Evolutionary conservation across 2,113 vertebrate species (phyloP), one percentile per base, ranked within the genome.

Genomic region (Xenopus borealis): DNA sequence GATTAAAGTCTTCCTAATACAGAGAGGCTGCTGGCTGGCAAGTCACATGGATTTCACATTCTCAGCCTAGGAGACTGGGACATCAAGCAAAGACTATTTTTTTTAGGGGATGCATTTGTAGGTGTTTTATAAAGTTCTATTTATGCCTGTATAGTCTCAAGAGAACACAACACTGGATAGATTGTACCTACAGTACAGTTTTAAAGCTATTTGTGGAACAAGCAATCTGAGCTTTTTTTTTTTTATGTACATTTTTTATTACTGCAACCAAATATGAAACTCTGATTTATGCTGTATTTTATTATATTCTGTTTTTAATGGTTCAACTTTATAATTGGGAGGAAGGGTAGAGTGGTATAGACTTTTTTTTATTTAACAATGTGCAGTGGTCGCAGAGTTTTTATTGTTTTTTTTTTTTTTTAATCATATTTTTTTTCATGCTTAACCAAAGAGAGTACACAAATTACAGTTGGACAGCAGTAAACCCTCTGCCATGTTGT

Each of bases 41-140:
- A 61, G 10, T 50, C 58, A 61, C 58, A 12, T 23, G 58, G 53
- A 55, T 16, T 5, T 55, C 17, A 16, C 0, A 55, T 55, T 55
- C 17, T 16, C 53, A 55, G 17, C 14, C 53, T 3, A 55, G 13
- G 53, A 1, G 16, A n/a, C 14, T 55, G 17, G 8, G 17, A 13
- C 50, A 50, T 6, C 13, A 50, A 67, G 19, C 16, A n/a, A 46
- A 23, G 45, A 20, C 18, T 13, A 40, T n/a, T 12, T 66, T 12
- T 20, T n/a, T 55, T 8, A 5, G 8, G 47, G 53, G 18, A 16
- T 62, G 70, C 30, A 53, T 53, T 72, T 50, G 46, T 63, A 16
- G 17, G 14, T 73, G 57, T 75, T 69, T 57, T 63, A 63, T 75
- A 75, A 23, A 16, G 33, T 68, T 75, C 59, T 76, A 76, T 76